These are phyloP conservation scores for Pelmatolapia mariae DNA, from an alignment of 2,113 vertebrate species.

Conservation along the genomic window DNA sequence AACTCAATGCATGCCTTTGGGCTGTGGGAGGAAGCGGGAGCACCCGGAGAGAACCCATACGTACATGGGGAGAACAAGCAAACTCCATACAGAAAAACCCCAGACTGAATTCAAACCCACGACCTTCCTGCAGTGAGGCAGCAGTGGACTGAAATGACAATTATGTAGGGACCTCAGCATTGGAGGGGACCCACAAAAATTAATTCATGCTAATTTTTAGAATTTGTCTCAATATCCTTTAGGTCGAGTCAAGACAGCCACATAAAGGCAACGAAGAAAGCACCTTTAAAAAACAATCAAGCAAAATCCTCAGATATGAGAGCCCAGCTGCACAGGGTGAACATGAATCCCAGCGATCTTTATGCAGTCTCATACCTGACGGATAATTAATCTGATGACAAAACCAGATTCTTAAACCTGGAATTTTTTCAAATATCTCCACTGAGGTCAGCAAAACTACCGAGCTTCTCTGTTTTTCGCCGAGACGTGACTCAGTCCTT, in stretches of 20 bases:
- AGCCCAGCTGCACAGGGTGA: fast-evolving
- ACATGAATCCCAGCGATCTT: neutral
- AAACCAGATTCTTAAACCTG: neutral
- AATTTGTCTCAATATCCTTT: neutral
- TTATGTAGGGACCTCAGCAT: neutral
- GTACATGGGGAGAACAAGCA: neutral
- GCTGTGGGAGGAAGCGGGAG: neutral
- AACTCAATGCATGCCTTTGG: neutral
- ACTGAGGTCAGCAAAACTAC: neutral
- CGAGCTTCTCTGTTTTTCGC: neutral
- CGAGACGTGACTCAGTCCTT: neutral
- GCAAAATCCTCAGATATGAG: neutral
- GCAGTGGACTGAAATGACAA: neutral
- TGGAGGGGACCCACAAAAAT: neutral
- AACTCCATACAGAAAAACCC: neutral
- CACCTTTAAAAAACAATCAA: neutral
- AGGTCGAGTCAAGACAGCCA: neutral
- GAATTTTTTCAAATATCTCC: neutral
- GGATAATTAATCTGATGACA: neutral
- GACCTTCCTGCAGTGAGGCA: neutral
- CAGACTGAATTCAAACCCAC: neutral
- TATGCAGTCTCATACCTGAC: neutral
- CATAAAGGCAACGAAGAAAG: neutral
- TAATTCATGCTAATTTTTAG: neutral
- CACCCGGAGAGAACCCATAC: fast-evolving